Percentiles rank a stretch among this genome's conserved stretches.
These are phyloP conservation scores for Larimichthys polyactis DNA, from an alignment of 2,113 vertebrate species.

Conservation along the genomic window DNA sequence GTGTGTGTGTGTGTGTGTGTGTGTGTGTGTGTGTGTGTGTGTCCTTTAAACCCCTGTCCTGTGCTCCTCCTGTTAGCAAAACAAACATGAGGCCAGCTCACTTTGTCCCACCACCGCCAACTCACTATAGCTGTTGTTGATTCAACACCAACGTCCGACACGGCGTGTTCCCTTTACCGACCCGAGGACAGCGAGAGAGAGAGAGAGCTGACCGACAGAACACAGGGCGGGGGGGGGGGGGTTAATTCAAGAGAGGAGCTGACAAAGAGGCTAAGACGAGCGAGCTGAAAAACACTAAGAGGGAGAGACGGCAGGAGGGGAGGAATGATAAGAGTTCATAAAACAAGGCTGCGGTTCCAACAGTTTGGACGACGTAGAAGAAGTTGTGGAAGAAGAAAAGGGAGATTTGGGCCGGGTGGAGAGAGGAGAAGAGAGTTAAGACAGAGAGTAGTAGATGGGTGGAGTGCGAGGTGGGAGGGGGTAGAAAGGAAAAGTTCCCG, in stretches of 20 bases:
- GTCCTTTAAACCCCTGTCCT: constrained; percentile 47
- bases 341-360: constrained; percentile 18
- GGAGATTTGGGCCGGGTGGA: background rate
- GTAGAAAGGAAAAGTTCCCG: constrained; percentile 73
- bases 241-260: constrained; percentile 10
- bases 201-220: constrained; percentile 30
- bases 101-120: constrained; percentile 40
- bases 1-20: background rate
- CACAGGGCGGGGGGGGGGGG: constrained; percentile 22
- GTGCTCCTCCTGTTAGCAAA: constrained; percentile 71
- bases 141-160: constrained; percentile 70
- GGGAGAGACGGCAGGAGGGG: background rate
- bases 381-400: constrained; percentile 4
- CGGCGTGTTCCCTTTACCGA: constrained; percentile 52
- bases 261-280: background rate
- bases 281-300: background rate
- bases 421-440: constrained; percentile 36
- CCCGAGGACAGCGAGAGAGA: constrained; percentile 8
- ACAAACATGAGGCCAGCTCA: constrained; percentile 71
- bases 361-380: background rate
- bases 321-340: background rate
- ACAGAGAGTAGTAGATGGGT: constrained; percentile 47
- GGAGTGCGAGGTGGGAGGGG: constrained; percentile 37
- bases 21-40: constrained; percentile 17
- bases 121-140: constrained; percentile 72